Evolutionary conservation across 2,888 invertebrate genomes (phyloP).

Genomic region (Lycaena phlaeas): DNA sequence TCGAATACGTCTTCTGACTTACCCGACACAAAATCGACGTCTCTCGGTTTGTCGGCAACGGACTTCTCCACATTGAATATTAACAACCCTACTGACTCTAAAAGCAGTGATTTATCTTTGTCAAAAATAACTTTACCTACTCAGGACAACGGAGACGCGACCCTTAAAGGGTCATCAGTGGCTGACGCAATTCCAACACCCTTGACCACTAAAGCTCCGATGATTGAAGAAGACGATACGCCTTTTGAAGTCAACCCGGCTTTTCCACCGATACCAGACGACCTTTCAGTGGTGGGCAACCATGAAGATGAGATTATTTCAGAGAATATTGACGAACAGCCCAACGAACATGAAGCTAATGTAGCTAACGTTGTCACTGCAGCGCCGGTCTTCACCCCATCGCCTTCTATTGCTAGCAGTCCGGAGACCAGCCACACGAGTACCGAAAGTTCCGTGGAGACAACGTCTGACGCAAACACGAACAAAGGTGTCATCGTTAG

Average conservation of each 20-base stretch:
- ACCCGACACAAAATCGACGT: not conserved
- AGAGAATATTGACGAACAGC: slow-evolving; percentile 41
- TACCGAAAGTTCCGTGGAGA: slow-evolving; percentile 27
- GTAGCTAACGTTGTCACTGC: slow-evolving; percentile 27
- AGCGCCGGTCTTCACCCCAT: slow-evolving; percentile 26
- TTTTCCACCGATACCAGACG: slow-evolving; percentile 61
- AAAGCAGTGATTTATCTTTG: slow-evolving; percentile 30
- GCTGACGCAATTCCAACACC: slow-evolving; percentile 22
- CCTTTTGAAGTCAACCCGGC: slow-evolving; percentile 54
- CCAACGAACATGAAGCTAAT: slow-evolving; percentile 34
- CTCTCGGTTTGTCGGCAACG: slow-evolving; percentile 22
- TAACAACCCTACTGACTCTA: slow-evolving; percentile 24
- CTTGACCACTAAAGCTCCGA: slow-evolving; percentile 40
- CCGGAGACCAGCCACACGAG: slow-evolving; percentile 25
- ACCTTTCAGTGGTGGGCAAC: slow-evolving; percentile 48
- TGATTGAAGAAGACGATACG: slow-evolving; percentile 54
- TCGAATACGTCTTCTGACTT: slow-evolving; percentile 22
- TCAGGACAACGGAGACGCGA: slow-evolving; percentile 33
- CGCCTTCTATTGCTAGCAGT: slow-evolving; percentile 29
- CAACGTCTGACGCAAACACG: slow-evolving; percentile 23
- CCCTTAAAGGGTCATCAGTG: slow-evolving; percentile 34
- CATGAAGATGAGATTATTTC: slow-evolving; percentile 62
- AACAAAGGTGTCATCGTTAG: slow-evolving; percentile 23
- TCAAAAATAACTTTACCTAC: slow-evolving; percentile 56
- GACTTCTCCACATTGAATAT: slow-evolving; percentile 24